Evolutionary conservation across 2,888 invertebrate genomes (phyloP), one percentile per base, ranked within the genome.

Genomic region (Sicus ferrugineus): DNA sequence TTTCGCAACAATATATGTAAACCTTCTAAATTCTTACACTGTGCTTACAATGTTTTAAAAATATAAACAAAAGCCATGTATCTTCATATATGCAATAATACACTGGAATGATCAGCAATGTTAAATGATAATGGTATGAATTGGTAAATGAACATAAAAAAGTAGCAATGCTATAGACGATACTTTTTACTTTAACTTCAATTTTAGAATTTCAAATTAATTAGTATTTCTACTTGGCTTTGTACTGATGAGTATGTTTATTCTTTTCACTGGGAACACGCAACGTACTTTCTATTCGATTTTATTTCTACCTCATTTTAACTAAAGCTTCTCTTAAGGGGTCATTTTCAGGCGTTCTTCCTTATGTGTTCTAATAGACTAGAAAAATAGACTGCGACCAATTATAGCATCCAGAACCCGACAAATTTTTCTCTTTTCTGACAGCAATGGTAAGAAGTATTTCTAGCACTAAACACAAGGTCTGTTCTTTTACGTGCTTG

Each of bases 61-160:
- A 56, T 28, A 30, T 28, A n/a, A 48, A 56, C 56, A 28, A 56
- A 26, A 11, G 7, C 11, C 26, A 26, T 28, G 28, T 26, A 56
- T 56, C 23, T 26, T 28, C 16, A 52, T 23, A 52, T 28, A 28
- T 16, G 28, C 23, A 56, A 23, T 3, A 26, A 56, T 28, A 56
- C n/a, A 54, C 28, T 52, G 21, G 21, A 52, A 52, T 28, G 26
- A 23, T 26, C 9, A 26, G 23, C 11, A 56, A 56, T 56, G 56
- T 56, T 56, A 28, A 5, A 56, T 30, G n/a, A 56, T 16, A 56
- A 52, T 23, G 19, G 56, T 56, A 56, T 56, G 14, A 14, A 56
- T 56, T 56, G 26, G 56, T 26, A 11, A 56, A 56, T 56, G 9
- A 56, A 28, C 16, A 30, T 56, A 9, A 11, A 56, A 28, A 56